phyloP scores from a whole-genome alignment of 2,797 vertebrate genomes.

The Tolypeutes matacus region DNA sequence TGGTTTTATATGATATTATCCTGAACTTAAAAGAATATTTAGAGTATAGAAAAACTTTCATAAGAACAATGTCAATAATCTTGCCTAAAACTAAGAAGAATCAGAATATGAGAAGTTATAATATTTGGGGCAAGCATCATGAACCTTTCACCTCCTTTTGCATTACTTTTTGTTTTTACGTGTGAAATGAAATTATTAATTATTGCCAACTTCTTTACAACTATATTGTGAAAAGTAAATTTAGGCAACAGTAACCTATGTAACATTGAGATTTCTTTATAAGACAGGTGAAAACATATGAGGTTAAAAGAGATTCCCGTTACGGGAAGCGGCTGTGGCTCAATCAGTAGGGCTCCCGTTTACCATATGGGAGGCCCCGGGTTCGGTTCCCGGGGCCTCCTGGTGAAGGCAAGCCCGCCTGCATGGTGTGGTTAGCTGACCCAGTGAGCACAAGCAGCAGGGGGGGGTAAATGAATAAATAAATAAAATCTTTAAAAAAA shows the following conservation, averaged over 20 bases:
- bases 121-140: not conserved
- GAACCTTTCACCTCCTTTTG: not conserved
- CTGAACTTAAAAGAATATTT: slow-evolving; percentile 10
- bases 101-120: not conserved
- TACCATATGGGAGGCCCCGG: no score
- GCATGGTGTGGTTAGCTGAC: no score
- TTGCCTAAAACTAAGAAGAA: not conserved
- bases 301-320: not conserved
- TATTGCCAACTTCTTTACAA: not conserved
- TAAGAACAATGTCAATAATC: not conserved
- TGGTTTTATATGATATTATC: not conserved
- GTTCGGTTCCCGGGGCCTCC: no score
- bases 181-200: slow-evolving; percentile 13
- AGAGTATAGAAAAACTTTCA: not conserved
- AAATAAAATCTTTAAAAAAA: no score
- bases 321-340: no score
- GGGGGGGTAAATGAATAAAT: no score
- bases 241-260: not conserved
- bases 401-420: no score
- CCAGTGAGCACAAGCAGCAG: no score
- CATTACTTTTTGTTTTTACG: not conserved
- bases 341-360: no score
- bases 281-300: not conserved
- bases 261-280: not conserved
- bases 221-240: not conserved